Evolutionary conservation across 1,140 invertebrate genomes (phyloP).

Genomic region (Bombus turneri): DNA sequence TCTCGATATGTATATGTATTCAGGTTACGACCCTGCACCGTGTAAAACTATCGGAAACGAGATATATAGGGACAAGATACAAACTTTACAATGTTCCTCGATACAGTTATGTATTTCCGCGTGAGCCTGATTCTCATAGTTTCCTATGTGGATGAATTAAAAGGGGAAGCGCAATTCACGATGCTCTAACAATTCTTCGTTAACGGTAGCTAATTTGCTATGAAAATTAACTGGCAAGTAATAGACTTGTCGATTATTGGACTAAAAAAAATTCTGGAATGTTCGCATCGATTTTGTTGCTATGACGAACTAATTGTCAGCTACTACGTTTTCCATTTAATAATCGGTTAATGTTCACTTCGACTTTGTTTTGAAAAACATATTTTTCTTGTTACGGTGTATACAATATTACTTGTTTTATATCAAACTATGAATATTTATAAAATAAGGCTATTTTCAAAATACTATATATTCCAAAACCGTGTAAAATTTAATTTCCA

Average conservation of each 20-base stretch:
- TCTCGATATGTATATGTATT: background rate
- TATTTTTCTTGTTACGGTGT: no score
- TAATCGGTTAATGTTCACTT: no score
- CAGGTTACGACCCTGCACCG: conserved; percentile 1
- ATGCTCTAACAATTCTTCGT: conserved; percentile 1
- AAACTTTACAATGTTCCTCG: conserved; percentile 28
- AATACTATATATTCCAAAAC: no score
- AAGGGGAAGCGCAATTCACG: background rate
- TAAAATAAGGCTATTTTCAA: no score
- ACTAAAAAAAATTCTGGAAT: background rate
- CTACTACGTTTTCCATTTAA: background rate
- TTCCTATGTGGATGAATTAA: background rate
- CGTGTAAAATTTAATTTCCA: no score
- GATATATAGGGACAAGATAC: background rate
- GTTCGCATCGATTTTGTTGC: background rate
- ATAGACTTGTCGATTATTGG: background rate
- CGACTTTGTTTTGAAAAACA: no score
- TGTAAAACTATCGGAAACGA: conserved; percentile 39
- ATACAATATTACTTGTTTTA: no score
- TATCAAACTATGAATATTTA: no score
- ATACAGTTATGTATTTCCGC: background rate
- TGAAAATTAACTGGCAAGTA: background rate
- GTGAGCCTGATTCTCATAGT: background rate
- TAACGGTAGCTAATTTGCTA: background rate
- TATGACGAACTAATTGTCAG: background rate